Base-by-base conservation (phyloP, 1,140 invertebrate genomes). In the Monochamus saltuarius region DNA sequence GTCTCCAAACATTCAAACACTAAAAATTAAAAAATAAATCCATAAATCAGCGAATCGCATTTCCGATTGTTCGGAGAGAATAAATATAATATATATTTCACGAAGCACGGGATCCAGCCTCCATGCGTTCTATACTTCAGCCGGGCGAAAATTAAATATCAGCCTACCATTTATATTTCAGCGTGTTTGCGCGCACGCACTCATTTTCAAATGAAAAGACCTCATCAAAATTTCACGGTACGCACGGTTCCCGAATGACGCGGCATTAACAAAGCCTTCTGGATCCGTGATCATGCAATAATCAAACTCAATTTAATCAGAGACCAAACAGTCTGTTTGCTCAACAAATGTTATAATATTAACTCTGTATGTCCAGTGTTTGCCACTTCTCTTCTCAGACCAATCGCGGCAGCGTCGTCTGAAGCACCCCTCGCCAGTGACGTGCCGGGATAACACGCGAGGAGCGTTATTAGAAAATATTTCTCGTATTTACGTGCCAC, bases 311-410 rank as follows among this genome's bases (percentile, higher is more conserved):
- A 64, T 65, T 62, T 65, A 64, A 67, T 68, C 66, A 68, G 58
- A 65, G 55, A 59, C 45, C 63, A 66, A 66, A 66, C 61, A 61
- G 57, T 61, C 37, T 68, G 60, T 68, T 62, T 68, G 57, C 54
- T 58, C 53, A 43, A 57, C 63, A 53, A 68, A 68, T 65, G 56
- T 60, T 59, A 57, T 65, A 64, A 68, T 68, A 68, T 65, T 62
- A 68, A 68, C 66, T 59, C 63, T 59, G 38, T 53, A 61, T 68
- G 66, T 65, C 66, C 66, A 65, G 59, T 68, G 63, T 68, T 68
- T 68, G 58, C 14, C 22, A 11, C 29, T 13, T 13, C 35, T 38
- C 51, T 29, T 49, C 16, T 19, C 16, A 49, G 46, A 49, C 19
- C 46, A 13, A 49, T 49, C 22, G 22, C 16, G 16, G 46, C 22